Base-by-base conservation (phyloP, 2,113 vertebrate species). In the Neolamprologus longior region DNA sequence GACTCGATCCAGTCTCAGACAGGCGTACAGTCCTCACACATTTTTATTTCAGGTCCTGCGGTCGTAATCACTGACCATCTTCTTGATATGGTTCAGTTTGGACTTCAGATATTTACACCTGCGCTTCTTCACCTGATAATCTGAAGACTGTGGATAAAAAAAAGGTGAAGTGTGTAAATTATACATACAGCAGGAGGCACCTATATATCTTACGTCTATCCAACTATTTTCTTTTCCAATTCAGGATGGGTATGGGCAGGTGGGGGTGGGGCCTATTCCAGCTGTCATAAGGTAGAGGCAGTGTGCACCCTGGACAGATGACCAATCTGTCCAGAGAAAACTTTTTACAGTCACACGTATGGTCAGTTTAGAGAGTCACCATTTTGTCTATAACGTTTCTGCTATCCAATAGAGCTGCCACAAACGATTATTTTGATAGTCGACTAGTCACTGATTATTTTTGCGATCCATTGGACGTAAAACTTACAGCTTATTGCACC, bases 41-140 rank as follows among this genome's bases (percentile, higher is more conserved):
- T 58, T 9, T 13, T 19, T 35, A 66, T 66, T 57, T 96, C 89
- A 97, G 58, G 85, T 88, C 31, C 61, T 90, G 87, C 80, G 95
- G 68, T 98, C 97, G 15, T 95, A 98, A 50, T 98, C 96, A 28
- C 95, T 95, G 57, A 98, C 98, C 97, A 95, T 97, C 91, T 94
- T 96, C 95, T 98, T 98, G 94, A 98, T 97, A 90, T 98, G 97
- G 21, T 94, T 97, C 33, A 98, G 95, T 92, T 98, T 98, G 79
- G 91, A 93, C 95, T 98, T 98, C 85, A 98, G 95, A 28, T 96
- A 95, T 92, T 98, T 98, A 91, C 97, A 97, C 52, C 96, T 90
- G 86, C 93, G 95, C 93, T 96, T 98, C 94, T 97, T 98, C 89
- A 91, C 91, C 93, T 95, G 96, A 50, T 98, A 98, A 82, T 98